Percentiles rank a stretch among this genome's conserved stretches.
phyloP scores from a whole-genome alignment of 2,113 vertebrate species.

The Coptodon bakossiorum region DNA sequence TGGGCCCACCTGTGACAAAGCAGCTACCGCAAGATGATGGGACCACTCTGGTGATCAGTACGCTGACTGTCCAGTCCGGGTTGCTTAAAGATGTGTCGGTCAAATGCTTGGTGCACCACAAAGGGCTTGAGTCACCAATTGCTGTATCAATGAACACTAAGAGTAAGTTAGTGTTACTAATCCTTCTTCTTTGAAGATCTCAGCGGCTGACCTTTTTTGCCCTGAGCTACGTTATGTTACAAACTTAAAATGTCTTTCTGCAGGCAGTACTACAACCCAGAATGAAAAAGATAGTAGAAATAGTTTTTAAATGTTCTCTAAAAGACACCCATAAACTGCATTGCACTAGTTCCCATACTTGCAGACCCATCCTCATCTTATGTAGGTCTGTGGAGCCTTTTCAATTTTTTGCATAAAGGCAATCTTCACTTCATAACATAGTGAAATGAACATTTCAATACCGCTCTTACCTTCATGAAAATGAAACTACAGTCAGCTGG shows the following conservation, averaged over 20 bases:
- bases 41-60: conserved; percentile 72
- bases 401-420: neutral
- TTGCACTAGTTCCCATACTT: neutral
- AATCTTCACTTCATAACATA: neutral
- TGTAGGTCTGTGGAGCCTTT: neutral
- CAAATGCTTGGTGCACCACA: conserved; percentile 78
- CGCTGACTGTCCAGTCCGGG: conserved; percentile 59
- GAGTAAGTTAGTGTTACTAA: conserved; percentile 54
- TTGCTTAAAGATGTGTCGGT: conserved; percentile 73
- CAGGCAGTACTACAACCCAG: neutral
- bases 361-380: neutral
- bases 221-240: neutral
- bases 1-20: conserved; percentile 54
- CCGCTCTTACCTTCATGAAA: neutral
- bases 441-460: neutral
- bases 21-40: conserved; percentile 59
- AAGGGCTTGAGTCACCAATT: conserved; percentile 73
- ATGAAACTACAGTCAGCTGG: neutral
- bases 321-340: neutral
- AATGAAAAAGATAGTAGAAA: neutral
- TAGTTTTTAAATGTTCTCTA: neutral
- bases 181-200: neutral
- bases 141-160: conserved; percentile 79
- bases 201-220: neutral
- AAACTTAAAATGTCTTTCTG: neutral